These are phyloP conservation scores for Corythornis madagascariensis DNA, from an alignment of 2,113 vertebrate species.

Conservation along the genomic window DNA sequence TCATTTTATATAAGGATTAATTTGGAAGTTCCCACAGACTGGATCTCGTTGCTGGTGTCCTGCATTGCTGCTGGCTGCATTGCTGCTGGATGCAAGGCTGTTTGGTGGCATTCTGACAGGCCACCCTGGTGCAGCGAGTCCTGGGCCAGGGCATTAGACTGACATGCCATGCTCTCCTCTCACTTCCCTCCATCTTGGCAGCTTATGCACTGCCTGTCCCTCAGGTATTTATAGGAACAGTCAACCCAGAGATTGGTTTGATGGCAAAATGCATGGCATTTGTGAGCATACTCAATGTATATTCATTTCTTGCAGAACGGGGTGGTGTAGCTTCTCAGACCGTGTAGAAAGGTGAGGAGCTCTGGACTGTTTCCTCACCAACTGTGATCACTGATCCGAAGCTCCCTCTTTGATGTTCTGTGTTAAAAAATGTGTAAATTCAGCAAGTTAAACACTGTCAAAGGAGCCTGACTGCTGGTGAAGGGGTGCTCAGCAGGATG, in stretches of 20 bases:
- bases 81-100: rapidly evolving
- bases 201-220: not conserved
- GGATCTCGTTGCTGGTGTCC: not conserved
- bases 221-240: not conserved
- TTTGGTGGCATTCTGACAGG: rapidly evolving
- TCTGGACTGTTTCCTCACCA: not conserved
- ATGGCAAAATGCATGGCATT: not conserved
- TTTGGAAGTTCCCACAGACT: not conserved
- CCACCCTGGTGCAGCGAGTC: not conserved
- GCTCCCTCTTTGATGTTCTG: not conserved
- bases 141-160: not conserved
- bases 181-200: not conserved
- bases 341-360: not conserved
- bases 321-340: not conserved
- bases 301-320: not conserved
- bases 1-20: not conserved
- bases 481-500: not conserved
- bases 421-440: not conserved
- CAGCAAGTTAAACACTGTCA: not conserved
- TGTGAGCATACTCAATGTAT: not conserved
- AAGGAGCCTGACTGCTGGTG: not conserved
- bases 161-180: rapidly evolving
- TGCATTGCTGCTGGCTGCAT: rapidly evolving
- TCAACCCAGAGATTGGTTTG: not conserved
- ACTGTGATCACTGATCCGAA: not conserved